Percentiles rank a stretch among this genome's conserved stretches.
These are phyloP conservation scores for Gyps fulvus DNA, from an alignment of 2,113 vertebrate genomes.

Conservation along the genomic window DNA sequence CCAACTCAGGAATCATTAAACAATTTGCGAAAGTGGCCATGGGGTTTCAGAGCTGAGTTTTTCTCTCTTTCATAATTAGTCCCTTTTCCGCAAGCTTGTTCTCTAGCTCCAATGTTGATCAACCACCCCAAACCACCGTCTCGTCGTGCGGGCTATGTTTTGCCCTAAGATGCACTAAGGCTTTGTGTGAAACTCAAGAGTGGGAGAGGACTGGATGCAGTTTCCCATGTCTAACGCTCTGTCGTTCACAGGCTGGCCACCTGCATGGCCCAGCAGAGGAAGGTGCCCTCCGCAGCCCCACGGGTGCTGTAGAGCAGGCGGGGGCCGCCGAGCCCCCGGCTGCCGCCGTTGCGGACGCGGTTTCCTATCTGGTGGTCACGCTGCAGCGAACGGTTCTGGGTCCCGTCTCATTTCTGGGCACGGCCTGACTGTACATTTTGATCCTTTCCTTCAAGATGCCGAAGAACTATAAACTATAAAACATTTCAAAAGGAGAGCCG, in stretches of 20 bases:
- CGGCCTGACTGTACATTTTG: not conserved
- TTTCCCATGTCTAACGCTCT: not conserved
- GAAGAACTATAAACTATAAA: not conserved
- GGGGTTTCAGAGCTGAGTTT: not conserved
- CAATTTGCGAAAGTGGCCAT: not conserved
- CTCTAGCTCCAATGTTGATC: not conserved
- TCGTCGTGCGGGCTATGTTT: not conserved
- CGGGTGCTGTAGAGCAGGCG: fast-evolving
- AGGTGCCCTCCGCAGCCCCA: not conserved
- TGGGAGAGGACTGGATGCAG: not conserved
- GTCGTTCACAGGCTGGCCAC: fast-evolving
- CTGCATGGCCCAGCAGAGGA: not conserved
- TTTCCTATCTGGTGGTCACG: fast-evolving
- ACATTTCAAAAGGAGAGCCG: not conserved
- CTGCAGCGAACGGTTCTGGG: fast-evolving
- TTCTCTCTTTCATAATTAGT: not conserved
- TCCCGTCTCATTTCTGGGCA: not conserved
- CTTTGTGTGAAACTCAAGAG: not conserved
- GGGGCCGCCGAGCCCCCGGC: fast-evolving
- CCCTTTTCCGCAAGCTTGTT: not conserved
- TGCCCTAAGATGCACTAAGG: not conserved
- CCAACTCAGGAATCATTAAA: not conserved
- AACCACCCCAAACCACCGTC: not conserved
- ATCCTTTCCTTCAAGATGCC: not conserved
- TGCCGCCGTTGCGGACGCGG: fast-evolving